Conservation (phyloP, 2,797 vertebrate genomes). For the Lophura swinhoii region DNA sequence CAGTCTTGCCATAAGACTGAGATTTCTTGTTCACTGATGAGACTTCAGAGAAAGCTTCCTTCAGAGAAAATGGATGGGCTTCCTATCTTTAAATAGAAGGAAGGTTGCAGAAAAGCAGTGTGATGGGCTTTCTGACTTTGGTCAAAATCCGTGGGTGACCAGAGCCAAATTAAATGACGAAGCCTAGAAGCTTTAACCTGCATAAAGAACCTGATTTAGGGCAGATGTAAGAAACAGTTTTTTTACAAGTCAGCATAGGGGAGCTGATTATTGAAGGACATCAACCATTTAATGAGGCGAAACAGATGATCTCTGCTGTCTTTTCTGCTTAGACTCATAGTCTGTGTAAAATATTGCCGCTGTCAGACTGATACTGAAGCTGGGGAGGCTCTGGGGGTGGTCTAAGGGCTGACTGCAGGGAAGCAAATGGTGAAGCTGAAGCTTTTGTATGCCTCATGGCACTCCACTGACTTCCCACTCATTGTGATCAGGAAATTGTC, state of each 20-base stretch:
- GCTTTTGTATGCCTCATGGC: not conserved
- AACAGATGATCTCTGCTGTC: not conserved
- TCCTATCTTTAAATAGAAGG: not conserved
- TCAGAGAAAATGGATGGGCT: not conserved
- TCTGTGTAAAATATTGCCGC: not conserved
- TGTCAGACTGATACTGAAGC: not conserved
- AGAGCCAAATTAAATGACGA: not conserved
- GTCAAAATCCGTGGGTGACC: not conserved
- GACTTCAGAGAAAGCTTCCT: not conserved
- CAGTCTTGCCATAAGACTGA: not conserved
- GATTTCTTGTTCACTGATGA: not conserved
- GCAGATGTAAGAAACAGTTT: not conserved
- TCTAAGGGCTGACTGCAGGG: not conserved
- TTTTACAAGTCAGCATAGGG: rapidly evolving
- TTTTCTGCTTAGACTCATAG: not conserved
- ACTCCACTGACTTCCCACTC: not conserved
- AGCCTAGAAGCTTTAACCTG: not conserved
- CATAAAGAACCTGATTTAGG: not conserved
- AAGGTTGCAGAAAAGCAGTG: not conserved
- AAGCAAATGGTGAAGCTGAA: not conserved
- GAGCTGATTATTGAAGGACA: not conserved
- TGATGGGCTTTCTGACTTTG: not conserved
- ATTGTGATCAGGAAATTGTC: not conserved
- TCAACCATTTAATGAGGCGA: not conserved
- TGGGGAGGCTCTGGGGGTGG: not conserved